phyloP scores from a whole-genome alignment of 2,113 vertebrate genomes.

The Podarcis cretensis region DNA sequence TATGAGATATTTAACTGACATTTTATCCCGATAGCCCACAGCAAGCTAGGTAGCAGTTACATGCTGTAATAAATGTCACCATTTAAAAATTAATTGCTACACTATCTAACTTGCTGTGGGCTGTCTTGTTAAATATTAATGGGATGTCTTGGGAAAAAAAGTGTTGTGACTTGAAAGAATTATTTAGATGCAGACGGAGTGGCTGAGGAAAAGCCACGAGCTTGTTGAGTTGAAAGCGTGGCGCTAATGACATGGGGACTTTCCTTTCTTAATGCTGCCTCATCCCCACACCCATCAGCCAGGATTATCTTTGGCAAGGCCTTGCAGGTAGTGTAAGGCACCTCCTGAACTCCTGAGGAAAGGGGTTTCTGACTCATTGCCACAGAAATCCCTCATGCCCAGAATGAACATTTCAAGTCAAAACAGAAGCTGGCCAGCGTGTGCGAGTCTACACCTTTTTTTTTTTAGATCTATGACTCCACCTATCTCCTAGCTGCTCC shows the following conservation, averaged over 20 bases:
- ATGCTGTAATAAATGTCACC: slow-evolving; percentile 76
- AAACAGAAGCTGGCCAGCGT: too few relatives aligned
- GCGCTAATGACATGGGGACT: neutral
- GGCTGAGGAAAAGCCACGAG: neutral
- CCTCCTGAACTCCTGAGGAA: too few relatives aligned
- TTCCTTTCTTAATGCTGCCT: neutral
- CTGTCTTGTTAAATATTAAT: slow-evolving; percentile 76
- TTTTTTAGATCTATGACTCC: too few relatives aligned
- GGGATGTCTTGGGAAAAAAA: slow-evolving; percentile 58
- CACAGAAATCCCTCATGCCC: too few relatives aligned
- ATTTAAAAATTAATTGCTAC: slow-evolving; percentile 77
- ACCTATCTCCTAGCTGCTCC: too few relatives aligned
- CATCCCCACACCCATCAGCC: neutral
- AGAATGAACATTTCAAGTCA: too few relatives aligned
- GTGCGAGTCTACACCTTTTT: too few relatives aligned
- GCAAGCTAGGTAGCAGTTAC: slow-evolving; percentile 72
- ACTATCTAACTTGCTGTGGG: slow-evolving; percentile 76
- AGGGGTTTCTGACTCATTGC: too few relatives aligned
- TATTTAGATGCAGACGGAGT: slow-evolving; percentile 58
- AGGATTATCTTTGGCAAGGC: neutral
- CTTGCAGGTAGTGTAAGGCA: neutral
- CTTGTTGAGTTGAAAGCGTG: neutral
- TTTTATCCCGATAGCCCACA: slow-evolving; percentile 74
- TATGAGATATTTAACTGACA: slow-evolving; percentile 76
- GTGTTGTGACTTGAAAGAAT: slow-evolving; percentile 66